phyloP scores from a whole-genome alignment of 1,140 invertebrate genomes.

The Dinoponera quadriceps region DNA sequence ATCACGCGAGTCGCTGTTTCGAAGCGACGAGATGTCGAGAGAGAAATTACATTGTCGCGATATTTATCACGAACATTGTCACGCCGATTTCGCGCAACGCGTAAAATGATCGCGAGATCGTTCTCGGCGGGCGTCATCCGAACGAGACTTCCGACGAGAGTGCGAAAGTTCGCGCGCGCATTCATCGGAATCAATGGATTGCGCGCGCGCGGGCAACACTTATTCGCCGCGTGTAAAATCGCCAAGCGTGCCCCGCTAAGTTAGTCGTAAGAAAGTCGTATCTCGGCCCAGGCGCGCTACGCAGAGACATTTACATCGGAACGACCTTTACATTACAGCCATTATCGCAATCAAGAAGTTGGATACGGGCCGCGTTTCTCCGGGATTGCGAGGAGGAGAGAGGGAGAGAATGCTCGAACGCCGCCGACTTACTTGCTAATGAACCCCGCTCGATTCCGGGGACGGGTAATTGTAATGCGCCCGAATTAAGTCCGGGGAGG shows the following conservation, averaged over 20 bases:
- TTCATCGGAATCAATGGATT: not conserved
- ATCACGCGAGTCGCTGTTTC: not conserved
- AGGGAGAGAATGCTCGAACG: slow-evolving; percentile 47
- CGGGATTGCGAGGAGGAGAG: slow-evolving; percentile 47
- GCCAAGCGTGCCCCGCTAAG: slow-evolving; percentile 2
- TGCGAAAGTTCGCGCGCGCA: not conserved
- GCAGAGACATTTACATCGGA: slow-evolving; percentile 56
- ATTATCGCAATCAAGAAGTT: slow-evolving; percentile 62
- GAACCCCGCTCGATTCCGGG: slow-evolving; percentile 46
- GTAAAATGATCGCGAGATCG: not conserved
- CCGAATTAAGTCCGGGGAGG: slow-evolving; percentile 53
- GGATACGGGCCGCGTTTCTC: slow-evolving; percentile 41
- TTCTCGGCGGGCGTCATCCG: not conserved
- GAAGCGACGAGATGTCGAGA: not conserved
- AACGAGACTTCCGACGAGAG: not conserved
- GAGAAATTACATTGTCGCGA: not conserved
- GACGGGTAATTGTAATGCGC: slow-evolving; percentile 65
- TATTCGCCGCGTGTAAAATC: not conserved
- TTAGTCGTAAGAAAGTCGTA: slow-evolving; percentile 33
- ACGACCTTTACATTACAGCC: slow-evolving; percentile 51
- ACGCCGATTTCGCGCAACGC: too few species aligned
- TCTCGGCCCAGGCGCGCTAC: slow-evolving; percentile 6
- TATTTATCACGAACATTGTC: not conserved
- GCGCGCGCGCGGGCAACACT: not conserved
- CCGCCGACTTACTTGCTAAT: slow-evolving; percentile 50